Evolutionary conservation across 2,797 vertebrate genomes (phyloP), one percentile per base, ranked within the genome.

Genomic region (Clarias pachynema): DNA sequence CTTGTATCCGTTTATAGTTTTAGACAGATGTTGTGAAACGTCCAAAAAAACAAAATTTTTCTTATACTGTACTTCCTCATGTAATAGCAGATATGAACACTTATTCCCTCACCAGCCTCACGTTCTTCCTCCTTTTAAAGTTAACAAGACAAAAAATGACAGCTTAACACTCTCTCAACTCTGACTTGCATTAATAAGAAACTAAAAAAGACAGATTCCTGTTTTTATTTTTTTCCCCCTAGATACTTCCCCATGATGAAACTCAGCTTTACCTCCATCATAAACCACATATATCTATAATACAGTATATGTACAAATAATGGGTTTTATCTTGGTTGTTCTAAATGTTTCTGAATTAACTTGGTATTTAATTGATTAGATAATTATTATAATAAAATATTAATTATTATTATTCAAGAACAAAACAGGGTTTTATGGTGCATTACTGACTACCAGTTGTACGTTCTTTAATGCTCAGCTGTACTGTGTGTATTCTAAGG

Each of bases 381-480:
- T 49, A 12, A 49, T 49, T 5, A 12, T 53, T 14, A 53, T 53
- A 14, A 14, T 53, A 53, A 3, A 14, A 14, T 14, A 0, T 14
- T 49, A 0, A 49, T 49, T 10, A 49, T 49, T 49, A 49, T 49
- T 12, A 49, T 49, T 14, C 3, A 53, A 53, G 49, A 34, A 24
- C 1, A 20, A 18, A 59, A 18, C 49, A 49, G 18, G n/a, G 37
- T 62, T 68, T 60, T 15, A 53, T 26, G 53, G 20, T 4, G 4
- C 66, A 72, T 72, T 57, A 83, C 66, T 86, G 85, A 86, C 85
- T 68, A 79, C 16, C 57, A 79, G 65, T 65, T 79, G 65, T 77
- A 53, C 22, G 4, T 79, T 66, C 34, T 59, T 68, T 49, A n/a
- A 10, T 29, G 29, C 22, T 78, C 29, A 77, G 16, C 9, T 22